These are phyloP conservation scores for Hirundo rustica DNA, from an alignment of 2,797 vertebrate genomes.

Conservation along the genomic window DNA sequence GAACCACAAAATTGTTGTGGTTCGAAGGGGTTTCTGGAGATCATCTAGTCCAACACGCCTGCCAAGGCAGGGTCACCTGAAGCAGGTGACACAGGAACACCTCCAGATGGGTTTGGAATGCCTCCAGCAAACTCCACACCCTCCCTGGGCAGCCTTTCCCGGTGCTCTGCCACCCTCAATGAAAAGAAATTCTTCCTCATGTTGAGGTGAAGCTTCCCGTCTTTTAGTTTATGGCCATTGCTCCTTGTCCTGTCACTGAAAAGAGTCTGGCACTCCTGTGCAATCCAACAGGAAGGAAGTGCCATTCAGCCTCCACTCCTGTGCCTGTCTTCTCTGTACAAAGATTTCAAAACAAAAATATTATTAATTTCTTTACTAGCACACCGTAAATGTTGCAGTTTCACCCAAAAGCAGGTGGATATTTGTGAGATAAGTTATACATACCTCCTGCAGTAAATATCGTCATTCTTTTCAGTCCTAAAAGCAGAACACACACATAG, in stretches of 20 bases:
- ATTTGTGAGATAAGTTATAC: not conserved
- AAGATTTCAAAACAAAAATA: not conserved
- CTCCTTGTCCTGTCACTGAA: not conserved
- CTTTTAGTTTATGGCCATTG: not conserved
- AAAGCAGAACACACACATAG: not conserved
- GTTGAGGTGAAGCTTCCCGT: not conserved
- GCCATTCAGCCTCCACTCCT: not conserved
- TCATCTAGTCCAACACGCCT: not conserved
- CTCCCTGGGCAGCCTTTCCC: not conserved
- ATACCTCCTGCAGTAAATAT: not conserved
- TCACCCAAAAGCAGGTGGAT: not conserved
- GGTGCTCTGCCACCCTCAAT: not conserved
- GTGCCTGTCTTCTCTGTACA: not conserved
- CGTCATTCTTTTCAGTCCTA: not conserved
- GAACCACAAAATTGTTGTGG: fast-evolving
- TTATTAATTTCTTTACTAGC: not conserved
- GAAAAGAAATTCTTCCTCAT: not conserved
- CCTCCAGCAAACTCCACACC: not conserved
- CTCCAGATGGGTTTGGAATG: not conserved
- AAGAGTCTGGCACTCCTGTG: not conserved
- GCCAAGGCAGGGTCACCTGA: not conserved
- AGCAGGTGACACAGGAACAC: not conserved
- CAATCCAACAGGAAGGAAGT: not conserved
- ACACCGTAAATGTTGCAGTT: not conserved
- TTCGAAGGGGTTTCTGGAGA: not conserved